Percentiles rank a stretch among this genome's conserved stretches.
Conservation (phyloP, 2,113 vertebrate species). For the Tyto alba region DNA sequence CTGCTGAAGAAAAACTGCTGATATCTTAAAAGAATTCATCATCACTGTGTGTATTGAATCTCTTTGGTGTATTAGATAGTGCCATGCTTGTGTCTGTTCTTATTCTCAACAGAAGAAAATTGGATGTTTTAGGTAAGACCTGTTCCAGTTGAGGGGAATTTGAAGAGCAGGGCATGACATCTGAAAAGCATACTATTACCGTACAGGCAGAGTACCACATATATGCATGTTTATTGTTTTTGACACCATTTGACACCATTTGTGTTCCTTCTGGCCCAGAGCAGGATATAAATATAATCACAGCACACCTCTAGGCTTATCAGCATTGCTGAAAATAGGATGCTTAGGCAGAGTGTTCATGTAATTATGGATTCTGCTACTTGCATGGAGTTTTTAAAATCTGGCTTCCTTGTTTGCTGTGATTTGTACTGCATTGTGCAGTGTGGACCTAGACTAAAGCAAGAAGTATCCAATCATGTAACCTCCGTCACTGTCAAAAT, state of each 20-base stretch:
- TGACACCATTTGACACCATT: background rate
- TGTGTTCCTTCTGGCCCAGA: background rate
- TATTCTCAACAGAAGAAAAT: background rate
- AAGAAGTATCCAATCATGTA: background rate
- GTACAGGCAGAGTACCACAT: background rate
- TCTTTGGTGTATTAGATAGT: background rate
- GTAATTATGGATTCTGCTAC: background rate
- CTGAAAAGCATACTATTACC: background rate
- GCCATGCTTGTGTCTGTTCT: background rate
- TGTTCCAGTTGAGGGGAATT: background rate
- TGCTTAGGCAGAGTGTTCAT: background rate
- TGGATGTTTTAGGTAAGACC: background rate
- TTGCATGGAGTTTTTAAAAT: background rate
- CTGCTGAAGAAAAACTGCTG: background rate
- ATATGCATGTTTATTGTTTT: background rate
- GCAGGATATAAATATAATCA: rapidly evolving
- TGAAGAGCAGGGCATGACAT: background rate
- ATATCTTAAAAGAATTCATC: background rate
- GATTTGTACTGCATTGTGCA: background rate
- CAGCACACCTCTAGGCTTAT: background rate
- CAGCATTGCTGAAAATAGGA: background rate
- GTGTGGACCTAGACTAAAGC: background rate
- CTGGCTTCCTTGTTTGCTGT: background rate
- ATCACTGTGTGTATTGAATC: background rate
- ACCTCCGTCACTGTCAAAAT: background rate